These are phyloP conservation scores for Coranthus polyacanthus DNA, from an alignment of 2,797 vertebrate species.

Conservation along the genomic window DNA sequence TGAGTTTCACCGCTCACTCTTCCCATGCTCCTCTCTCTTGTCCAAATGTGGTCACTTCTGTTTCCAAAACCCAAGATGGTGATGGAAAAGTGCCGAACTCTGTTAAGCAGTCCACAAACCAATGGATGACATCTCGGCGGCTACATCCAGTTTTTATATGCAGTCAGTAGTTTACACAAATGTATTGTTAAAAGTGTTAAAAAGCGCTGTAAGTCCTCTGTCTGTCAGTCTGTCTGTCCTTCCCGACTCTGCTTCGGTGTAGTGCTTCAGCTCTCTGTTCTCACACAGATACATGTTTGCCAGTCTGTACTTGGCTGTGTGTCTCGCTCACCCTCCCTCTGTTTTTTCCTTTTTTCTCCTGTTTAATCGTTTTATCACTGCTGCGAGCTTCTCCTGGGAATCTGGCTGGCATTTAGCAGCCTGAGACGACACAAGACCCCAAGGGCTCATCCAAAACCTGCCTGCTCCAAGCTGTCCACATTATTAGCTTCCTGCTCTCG, in stretches of 20 bases:
- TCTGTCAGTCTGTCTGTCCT: constrained; percentile 6
- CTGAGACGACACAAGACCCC: constrained; percentile 88
- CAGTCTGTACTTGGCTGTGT: constrained; percentile 23
- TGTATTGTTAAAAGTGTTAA: too few relatives aligned
- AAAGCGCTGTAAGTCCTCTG: too few relatives aligned
- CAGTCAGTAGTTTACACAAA: too few relatives aligned
- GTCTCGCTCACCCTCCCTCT: constrained; percentile 1
- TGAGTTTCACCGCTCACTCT: too few relatives aligned
- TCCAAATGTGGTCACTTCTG: too few relatives aligned
- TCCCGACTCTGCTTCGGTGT: constrained; percentile 3
- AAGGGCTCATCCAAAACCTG: constrained; percentile 89
- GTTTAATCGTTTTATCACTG: constrained; percentile 64
- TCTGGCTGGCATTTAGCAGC: constrained; percentile 90
- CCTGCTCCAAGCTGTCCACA: constrained; percentile 86
- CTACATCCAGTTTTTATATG: too few relatives aligned
- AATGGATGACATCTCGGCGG: too few relatives aligned
- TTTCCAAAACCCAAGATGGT: too few relatives aligned
- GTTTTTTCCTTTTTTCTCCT: constrained; percentile 11
- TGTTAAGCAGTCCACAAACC: too few relatives aligned
- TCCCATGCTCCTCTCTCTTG: too few relatives aligned
- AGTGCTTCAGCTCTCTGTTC: constrained; percentile 2
- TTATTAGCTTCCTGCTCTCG: constrained; percentile 84
- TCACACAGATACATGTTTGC: constrained; percentile 43
- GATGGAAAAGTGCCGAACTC: too few relatives aligned
- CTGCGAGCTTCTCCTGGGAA: constrained; percentile 86